Conservation (phyloP, 1,140 invertebrate genomes). For the Pachypeltis micranthus region DNA sequence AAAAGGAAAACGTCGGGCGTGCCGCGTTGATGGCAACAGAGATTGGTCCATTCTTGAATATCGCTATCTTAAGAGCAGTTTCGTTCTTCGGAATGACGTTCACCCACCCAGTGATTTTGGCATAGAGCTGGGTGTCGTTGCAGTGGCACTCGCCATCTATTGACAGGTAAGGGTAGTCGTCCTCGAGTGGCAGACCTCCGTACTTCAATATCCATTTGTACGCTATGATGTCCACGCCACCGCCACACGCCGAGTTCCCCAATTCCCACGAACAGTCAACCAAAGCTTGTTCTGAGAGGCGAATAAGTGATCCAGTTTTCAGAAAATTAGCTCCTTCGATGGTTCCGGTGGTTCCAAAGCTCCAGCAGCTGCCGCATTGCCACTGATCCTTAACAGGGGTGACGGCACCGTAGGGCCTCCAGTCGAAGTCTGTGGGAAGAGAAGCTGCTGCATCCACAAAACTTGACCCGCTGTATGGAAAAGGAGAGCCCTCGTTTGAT, state of each 20-base stretch:
- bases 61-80: neutral
- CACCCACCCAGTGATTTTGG: neutral
- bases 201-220: constrained; percentile 28
- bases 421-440: constrained; percentile 65
- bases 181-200: neutral
- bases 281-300: constrained; percentile 55
- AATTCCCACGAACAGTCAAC: constrained; percentile 47
- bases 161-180: neutral
- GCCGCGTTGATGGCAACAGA: neutral
- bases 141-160: neutral
- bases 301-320: constrained; percentile 7
- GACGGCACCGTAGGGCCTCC: constrained; percentile 72
- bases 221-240: constrained; percentile 40
- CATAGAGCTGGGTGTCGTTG: neutral
- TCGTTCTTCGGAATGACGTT: neutral
- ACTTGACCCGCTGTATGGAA: no score
- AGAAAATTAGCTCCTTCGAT: constrained; percentile 3
- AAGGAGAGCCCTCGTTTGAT: constrained; percentile 25
- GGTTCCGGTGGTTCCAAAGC: constrained; percentile 39
- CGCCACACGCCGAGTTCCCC: neutral
- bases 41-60: neutral
- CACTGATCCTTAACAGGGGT: constrained; percentile 86
- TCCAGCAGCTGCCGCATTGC: constrained; percentile 54
- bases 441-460: no score
- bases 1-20: constrained; percentile 36